Conservation (phyloP, 2,113 vertebrate species). For the Phycodurus eques region DNA sequence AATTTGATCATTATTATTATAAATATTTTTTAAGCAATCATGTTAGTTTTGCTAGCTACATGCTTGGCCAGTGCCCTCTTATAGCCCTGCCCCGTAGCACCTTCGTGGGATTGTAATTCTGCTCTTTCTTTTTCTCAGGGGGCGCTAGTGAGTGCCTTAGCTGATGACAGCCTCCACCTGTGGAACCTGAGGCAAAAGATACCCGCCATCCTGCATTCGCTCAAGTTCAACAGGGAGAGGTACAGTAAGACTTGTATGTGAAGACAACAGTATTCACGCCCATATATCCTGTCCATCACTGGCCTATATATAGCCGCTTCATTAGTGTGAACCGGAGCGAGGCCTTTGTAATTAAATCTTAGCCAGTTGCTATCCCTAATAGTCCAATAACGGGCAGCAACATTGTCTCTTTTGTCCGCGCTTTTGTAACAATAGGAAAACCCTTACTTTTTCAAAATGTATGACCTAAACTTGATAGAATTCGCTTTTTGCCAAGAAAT, state of each 20-base stretch:
- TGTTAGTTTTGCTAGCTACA: background rate
- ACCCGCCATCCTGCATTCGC: conserved; percentile 92
- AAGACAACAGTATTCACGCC: background rate
- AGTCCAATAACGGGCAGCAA: background rate
- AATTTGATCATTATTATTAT: no score
- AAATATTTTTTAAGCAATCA: background rate
- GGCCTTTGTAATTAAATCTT: background rate
- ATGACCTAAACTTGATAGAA: no score
- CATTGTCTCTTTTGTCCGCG: no score
- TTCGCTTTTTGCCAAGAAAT: no score
- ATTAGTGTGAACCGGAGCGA: background rate
- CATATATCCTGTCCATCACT: background rate
- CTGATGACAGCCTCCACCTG: conserved; percentile 95
- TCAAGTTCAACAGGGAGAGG: conserved; percentile 97
- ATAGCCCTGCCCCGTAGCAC: background rate
- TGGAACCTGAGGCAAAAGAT: conserved; percentile 99
- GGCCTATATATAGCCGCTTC: background rate
- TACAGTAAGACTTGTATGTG: conserved; percentile 47
- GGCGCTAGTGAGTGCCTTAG: conserved; percentile 98
- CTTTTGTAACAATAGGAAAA: no score
- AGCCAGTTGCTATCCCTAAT: background rate
- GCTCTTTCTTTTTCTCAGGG: conserved; percentile 71
- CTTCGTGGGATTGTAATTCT: background rate
- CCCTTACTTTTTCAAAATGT: no score
- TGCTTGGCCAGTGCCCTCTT: background rate